Evolutionary conservation across 1,140 invertebrate genomes (phyloP), one percentile per base, ranked within the genome.

Genomic region (Parasteatoda tepidariorum): DNA sequence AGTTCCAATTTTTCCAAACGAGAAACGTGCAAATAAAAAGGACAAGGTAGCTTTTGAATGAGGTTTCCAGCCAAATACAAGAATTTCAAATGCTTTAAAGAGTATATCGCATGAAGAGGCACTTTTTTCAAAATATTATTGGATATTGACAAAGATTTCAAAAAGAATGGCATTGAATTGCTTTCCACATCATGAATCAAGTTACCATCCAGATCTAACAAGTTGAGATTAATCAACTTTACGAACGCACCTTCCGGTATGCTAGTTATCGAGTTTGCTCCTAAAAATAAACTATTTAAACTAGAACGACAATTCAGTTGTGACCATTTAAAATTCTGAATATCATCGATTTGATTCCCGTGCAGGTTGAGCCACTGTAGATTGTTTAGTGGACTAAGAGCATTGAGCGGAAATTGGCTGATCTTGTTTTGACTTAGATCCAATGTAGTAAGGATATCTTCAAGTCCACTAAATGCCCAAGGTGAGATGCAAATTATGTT

Each of bases 361-460:
- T 94, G 91, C 38, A 96, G 87, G 87, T 95, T 95, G 13, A 96
- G 87, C 92, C 94, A 94, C 87, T 92, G 92, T 83, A 94, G 90
- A 78, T 93, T 91, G 57, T 93, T 92, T 94, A 94, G 90, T 71
- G 91, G 90, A 87, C 90, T 91, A 76, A 94, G 89, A 57, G 93
- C 91, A 84, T 90, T 88, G 74, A 92, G 90, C 31, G 93, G 93
- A 86, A 94, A 89, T 4, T 89, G 88, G 4, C 89, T 90, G 9
- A 97, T 89, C 83, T 93, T 91, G 86, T 96, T 96, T 84, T 94
- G 92, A 84, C 96, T 95, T 61, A 96, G 88, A 88, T 96, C 95
- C 59, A 96, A 88, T 86, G 95, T 94, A 84, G 96, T 95, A 6
- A 97, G 89, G 34, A 91, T 92, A 73, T 94, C 91, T 71, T 90